Conservation (phyloP, 2,888 invertebrate species). For the Cephus pygmeus region DNA sequence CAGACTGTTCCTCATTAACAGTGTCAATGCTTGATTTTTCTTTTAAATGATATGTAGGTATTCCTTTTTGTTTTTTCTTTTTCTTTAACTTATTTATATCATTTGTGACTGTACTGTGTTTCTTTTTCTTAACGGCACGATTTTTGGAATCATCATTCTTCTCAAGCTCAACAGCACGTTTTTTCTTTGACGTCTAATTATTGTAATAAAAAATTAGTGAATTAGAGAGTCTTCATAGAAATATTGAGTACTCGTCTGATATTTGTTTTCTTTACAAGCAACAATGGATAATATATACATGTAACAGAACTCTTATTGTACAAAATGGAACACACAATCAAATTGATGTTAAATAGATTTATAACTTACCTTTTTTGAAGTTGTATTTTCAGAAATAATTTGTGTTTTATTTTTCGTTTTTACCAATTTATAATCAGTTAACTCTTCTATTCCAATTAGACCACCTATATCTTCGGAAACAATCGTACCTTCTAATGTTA, state of each 20-base stretch:
- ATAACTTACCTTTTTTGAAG: conserved; percentile 15
- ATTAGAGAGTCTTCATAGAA: background rate
- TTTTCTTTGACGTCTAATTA: background rate
- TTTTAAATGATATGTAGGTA: conserved; percentile 13
- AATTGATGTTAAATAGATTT: conserved; percentile 31
- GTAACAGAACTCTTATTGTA: too few species aligned
- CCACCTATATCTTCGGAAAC: conserved; percentile 71
- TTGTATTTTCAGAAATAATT: conserved; percentile 11
- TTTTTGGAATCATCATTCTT: background rate
- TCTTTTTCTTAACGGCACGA: background rate
- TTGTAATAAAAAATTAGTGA: background rate
- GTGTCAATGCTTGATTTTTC: conserved; percentile 18
- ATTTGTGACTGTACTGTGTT: conserved; percentile 24
- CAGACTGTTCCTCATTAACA: conserved; percentile 5
- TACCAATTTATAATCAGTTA: conserved; percentile 75
- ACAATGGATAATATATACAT: too few species aligned
- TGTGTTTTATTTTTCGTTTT: conserved; percentile 25
- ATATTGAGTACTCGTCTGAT: background rate
- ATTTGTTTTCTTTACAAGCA: too few species aligned
- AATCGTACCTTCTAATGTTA: conserved; percentile 72
- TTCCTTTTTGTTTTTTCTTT: conserved; percentile 8
- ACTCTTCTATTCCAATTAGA: conserved; percentile 82
- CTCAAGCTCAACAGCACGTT: background rate
- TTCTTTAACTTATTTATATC: conserved; percentile 20
- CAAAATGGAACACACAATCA: conserved; percentile 38